Evolutionary conservation across 2,888 invertebrate species (phyloP), one percentile per base, ranked within the genome.

Genomic region (Caenorhabditis japonica): DNA sequence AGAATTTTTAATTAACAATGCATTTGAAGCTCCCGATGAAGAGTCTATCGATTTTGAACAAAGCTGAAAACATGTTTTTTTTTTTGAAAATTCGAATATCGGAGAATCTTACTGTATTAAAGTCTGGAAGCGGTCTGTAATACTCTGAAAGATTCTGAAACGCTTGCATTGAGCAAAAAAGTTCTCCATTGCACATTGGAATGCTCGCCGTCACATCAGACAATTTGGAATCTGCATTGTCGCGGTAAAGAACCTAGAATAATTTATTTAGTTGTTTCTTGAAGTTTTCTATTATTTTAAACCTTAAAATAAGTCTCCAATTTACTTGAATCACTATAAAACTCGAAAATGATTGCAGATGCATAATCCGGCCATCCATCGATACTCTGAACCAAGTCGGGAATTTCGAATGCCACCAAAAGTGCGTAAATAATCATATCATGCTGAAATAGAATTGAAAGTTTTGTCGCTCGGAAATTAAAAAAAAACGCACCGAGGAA

Each of bases 351-450:
- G 4, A 68, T 38, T 1, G 77, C 64, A 0, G 81, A 61, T 4
- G 77, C 52, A 21, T 79, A 77, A 10, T 56, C 58, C 1, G 81
- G 79, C 64, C 59, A 59, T 12, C 81, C 81, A 19, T 66, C 53
- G 19, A 71, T 23, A 0, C 44, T 47, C 8, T 68, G 51, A 1
- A 59, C 70, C 0, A 53, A 23, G 3, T 60, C 44, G 33, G 70
- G 49, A 19, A 72, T 44, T 4, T 64, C 77, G 0, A 81, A 61
- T 15, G 51, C 41, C 2, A 76, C 58, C 27, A 81, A 59, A 10
- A 76, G 62, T n/a, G 76, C 74, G 53, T 74, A 69, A 15, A 81
- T 36, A 0, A 75, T 66, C 7, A 66, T 62, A 44, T 81, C 81
- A 60, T 81, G 81, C 59, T 66, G 55, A 34, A 51, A 51, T 41